Percentiles rank a stretch among this genome's conserved stretches.
Conservation (phyloP, 1,140 invertebrate genomes). For the Anoplolepis gracilipes region DNA sequence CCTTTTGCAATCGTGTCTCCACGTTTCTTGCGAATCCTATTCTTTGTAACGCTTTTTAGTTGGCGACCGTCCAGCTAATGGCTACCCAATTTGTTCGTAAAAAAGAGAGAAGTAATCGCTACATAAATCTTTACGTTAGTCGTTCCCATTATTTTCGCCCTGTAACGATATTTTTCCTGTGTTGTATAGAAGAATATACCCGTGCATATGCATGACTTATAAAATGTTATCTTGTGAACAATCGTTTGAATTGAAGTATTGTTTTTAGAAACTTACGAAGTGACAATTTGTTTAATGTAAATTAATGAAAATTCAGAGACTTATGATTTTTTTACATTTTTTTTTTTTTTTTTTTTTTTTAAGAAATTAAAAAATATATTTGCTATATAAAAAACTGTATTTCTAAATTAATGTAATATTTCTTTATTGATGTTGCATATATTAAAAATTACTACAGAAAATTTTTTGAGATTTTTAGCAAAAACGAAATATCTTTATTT, state of each 20-base stretch:
- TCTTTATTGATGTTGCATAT: neutral
- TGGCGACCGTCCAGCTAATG: conserved; percentile 17
- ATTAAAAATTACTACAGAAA: neutral
- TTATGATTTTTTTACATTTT: neutral
- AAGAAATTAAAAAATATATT: neutral
- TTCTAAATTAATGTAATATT: neutral
- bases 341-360: too few species aligned
- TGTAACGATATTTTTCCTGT: neutral
- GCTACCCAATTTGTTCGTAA: conserved; percentile 16
- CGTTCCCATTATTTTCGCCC: neutral
- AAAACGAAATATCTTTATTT: conserved; percentile 5
- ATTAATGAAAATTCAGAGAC: neutral
- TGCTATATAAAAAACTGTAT: neutral
- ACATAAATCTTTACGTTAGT: conserved; percentile 25
- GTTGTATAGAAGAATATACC: neutral
- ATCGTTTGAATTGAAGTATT: neutral
- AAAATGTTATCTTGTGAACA: neutral
- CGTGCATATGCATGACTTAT: neutral
- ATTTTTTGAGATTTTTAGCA: neutral
- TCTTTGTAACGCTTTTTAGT: neutral
- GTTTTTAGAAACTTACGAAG: neutral
- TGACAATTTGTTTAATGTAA: neutral
- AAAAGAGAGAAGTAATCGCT: conserved; percentile 8
- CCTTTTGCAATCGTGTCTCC: neutral
- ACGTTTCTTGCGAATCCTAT: neutral